phyloP scores from a whole-genome alignment of 1,140 invertebrate genomes.

The Pseudomyrmex cubaensis region DNA sequence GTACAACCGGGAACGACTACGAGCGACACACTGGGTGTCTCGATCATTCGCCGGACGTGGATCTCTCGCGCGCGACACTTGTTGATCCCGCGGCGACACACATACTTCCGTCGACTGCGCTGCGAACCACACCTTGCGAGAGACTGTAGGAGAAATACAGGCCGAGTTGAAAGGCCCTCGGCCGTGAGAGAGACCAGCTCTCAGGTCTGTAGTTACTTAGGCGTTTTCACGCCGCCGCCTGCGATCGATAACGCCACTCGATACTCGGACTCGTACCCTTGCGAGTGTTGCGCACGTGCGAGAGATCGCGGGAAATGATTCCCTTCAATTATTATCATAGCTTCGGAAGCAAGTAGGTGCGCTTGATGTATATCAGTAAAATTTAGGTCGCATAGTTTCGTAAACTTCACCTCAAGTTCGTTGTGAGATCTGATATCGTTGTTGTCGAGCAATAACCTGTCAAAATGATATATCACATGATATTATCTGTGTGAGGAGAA shows the following conservation, averaged over 20 bases:
- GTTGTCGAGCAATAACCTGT: too few species aligned
- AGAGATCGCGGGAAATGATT: too few species aligned
- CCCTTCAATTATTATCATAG: too few species aligned
- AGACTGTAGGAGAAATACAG: slow-evolving; percentile 75
- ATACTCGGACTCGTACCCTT: not conserved
- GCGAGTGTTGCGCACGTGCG: too few species aligned
- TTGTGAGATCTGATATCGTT: too few species aligned
- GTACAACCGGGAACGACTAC: not conserved
- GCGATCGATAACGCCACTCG: slow-evolving; percentile 6
- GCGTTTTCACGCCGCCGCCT: too few species aligned
- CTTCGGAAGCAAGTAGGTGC: not conserved
- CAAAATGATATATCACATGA: too few species aligned
- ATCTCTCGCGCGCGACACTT: slow-evolving; percentile 68
- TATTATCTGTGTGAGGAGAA: too few species aligned
- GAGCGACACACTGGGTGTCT: slow-evolving; percentile 22
- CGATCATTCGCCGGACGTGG: slow-evolving; percentile 64
- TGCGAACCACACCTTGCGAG: slow-evolving; percentile 77
- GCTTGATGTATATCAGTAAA: too few species aligned
- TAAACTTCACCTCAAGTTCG: too few species aligned
- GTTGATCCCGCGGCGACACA: slow-evolving; percentile 73
- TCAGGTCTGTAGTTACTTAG: slow-evolving; percentile 69
- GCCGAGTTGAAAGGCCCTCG: slow-evolving; percentile 79
- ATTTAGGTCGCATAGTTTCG: too few species aligned
- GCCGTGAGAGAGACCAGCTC: slow-evolving; percentile 73
- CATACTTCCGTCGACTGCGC: slow-evolving; percentile 72